Evolutionary conservation across 1,140 invertebrate genomes (phyloP), one percentile per base, ranked within the genome.

Genomic region (Vanessa tameamea): DNA sequence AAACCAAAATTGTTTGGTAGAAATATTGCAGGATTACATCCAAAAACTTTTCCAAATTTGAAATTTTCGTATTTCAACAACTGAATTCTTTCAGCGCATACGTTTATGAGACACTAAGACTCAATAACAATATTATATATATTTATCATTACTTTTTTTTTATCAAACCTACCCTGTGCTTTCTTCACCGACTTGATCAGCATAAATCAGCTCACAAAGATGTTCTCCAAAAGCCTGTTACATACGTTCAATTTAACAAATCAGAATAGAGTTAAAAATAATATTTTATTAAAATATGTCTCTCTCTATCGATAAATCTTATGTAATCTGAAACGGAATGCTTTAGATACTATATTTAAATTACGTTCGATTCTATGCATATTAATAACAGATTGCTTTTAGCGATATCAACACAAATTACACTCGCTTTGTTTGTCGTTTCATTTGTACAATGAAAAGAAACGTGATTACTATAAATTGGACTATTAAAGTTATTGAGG

Each of bases 211-310:
- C 76, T 92, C 90, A 63, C 90, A 92, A 13, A 92, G 84, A 76
- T 92, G 85, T 75, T 92, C 90, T 14, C 86, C 90, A 69, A 92
- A 92, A 65, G 87, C 90, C 90, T 92, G 57, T n/a, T 47, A 75
- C 72, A 85, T 80, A 65, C 8, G 16, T 63, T 26, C 53, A 12
- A 15, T 5, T 50, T n/a, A 51, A 3, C 9, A 51, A 16, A 55
- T 3, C 1, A 5, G 9, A 20, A 55, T 55, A n/a, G 5, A 8
- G 1, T n/a, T 55, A 8, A 16, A 53, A 53, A 53, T 20, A n/a
- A 53, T 6, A 15, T 16, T 53, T 12, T 15, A 50, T 15, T 50
- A 6, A 50, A 53, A 53, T 16, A n/a, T n/a, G n/a, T 53, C 5
- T 53, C n/a, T 53, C 1, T 53, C n/a, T n/a, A 9, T 1, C 37